These are phyloP conservation scores for Phyto melanocephala DNA, from an alignment of 2,888 invertebrate genomes.

Conservation along the genomic window DNA sequence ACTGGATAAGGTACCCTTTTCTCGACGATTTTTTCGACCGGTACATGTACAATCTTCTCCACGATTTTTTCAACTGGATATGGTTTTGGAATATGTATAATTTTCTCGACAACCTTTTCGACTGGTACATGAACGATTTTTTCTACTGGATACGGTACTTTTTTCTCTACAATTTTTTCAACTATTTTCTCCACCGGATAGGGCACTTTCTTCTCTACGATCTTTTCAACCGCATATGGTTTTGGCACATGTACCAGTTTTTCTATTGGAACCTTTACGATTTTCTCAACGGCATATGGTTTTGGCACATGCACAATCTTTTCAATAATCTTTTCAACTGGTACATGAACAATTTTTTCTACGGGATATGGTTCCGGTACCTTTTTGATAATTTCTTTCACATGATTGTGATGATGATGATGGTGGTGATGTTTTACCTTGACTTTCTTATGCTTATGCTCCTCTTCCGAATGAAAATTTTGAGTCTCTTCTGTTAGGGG, in stretches of 20 bases:
- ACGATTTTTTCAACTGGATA: conserved; percentile 74
- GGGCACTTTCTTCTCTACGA: conserved; percentile 74
- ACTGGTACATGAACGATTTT: conserved; percentile 80
- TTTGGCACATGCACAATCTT: conserved; percentile 80
- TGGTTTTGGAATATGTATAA: conserved; percentile 79
- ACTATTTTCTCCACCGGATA: conserved; percentile 78
- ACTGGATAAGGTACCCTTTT: conserved; percentile 73
- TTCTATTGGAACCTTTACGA: conserved; percentile 73
- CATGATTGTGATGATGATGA: conserved; percentile 83
- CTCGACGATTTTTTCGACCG: conserved; percentile 70
- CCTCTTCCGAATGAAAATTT: conserved; percentile 56
- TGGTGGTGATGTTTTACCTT: conserved; percentile 82
- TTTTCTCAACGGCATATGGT: conserved; percentile 79
- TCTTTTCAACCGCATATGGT: conserved; percentile 79
- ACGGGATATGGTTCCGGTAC: conserved; percentile 80
- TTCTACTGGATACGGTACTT: conserved; percentile 79
- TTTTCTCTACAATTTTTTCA: conserved; percentile 75
- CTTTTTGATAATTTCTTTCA: conserved; percentile 82
- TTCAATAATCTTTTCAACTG: conserved; percentile 80
- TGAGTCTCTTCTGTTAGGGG: conserved; percentile 57
- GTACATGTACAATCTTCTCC: conserved; percentile 78
- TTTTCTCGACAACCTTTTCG: conserved; percentile 71
- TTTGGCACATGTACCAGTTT: conserved; percentile 78
- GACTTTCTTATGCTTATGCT: conserved; percentile 69
- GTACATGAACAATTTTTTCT: conserved; percentile 78